Evolutionary conservation across 2,888 invertebrate species (phyloP).

Genomic region (Agapostemon virescens): DNA sequence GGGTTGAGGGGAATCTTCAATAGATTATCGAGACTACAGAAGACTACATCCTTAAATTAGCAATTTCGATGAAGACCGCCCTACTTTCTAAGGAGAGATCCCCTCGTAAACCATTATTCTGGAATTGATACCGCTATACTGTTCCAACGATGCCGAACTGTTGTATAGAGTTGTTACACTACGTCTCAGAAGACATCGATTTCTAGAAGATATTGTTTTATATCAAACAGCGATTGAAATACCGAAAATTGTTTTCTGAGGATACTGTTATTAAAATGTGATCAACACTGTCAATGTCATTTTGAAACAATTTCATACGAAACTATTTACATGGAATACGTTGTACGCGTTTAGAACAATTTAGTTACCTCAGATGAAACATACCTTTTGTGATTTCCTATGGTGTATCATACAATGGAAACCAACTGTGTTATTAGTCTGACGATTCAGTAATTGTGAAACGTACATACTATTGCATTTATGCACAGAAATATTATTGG

Average conservation of each 20-base stretch:
- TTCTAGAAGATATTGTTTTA: constrained; percentile 48
- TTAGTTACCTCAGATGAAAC: constrained; percentile 40
- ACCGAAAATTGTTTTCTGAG: constrained; percentile 33
- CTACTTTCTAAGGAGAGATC: background rate
- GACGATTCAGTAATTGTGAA: constrained; percentile 35
- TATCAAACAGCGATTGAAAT: constrained; percentile 45
- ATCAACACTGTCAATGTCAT: constrained; percentile 21
- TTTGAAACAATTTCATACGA: constrained; percentile 48
- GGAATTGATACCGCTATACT: constrained; percentile 32
- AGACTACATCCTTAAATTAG: background rate
- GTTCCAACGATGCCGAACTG: constrained; percentile 29
- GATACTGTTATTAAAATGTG: constrained; percentile 28
- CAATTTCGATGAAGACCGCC: constrained; percentile 8
- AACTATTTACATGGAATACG: constrained; percentile 33
- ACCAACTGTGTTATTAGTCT: constrained; percentile 54
- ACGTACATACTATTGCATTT: constrained; percentile 51
- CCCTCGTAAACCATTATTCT: constrained; percentile 17
- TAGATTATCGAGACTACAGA: constrained; percentile 31
- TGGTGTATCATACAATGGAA: constrained; percentile 36
- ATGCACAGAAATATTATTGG: constrained; percentile 29
- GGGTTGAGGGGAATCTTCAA: background rate
- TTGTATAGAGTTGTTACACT: constrained; percentile 51
- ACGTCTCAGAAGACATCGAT: constrained; percentile 34
- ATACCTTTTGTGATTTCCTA: constrained; percentile 46
- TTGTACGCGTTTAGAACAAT: constrained; percentile 42